Conservation (phyloP, 2,113 vertebrate species). For the Nestor notabilis region DNA sequence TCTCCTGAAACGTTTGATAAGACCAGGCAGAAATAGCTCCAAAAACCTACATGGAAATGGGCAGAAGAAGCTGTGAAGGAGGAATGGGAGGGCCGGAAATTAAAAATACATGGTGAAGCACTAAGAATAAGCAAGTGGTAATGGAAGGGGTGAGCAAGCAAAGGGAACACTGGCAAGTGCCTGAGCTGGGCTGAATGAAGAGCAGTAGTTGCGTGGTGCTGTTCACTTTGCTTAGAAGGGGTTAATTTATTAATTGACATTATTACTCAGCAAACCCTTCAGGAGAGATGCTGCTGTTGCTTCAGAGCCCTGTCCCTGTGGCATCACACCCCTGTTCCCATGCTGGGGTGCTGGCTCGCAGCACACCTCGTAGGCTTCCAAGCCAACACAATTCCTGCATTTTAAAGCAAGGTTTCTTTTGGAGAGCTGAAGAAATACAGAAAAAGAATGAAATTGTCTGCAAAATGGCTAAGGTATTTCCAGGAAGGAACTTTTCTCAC, state of each 20-base stretch:
- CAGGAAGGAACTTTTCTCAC: neutral
- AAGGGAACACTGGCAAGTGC: neutral
- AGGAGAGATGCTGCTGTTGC: neutral
- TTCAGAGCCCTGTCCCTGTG: neutral
- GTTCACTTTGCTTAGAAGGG: neutral
- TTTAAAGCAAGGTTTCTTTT: neutral
- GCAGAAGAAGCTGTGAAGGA: neutral
- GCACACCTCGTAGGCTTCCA: neutral
- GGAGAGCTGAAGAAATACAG: neutral
- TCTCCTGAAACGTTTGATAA: constrained; percentile 31
- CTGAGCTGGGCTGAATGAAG: neutral
- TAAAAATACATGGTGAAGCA: neutral
- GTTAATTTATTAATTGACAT: neutral
- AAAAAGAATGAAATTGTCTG: neutral
- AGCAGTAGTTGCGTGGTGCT: neutral
- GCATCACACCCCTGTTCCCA: neutral
- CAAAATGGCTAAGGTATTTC: neutral
- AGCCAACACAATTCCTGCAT: accelerated
- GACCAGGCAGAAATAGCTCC: neutral
- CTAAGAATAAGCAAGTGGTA: neutral
- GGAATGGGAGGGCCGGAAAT: neutral
- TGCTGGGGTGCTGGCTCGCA: neutral
- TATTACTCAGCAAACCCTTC: neutral
- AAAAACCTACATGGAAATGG: neutral
- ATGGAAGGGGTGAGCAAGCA: neutral